Percentiles rank a stretch among this genome's conserved stretches.
Conservation (phyloP, 2,797 vertebrate species). For the Meda fulgida region DNA sequence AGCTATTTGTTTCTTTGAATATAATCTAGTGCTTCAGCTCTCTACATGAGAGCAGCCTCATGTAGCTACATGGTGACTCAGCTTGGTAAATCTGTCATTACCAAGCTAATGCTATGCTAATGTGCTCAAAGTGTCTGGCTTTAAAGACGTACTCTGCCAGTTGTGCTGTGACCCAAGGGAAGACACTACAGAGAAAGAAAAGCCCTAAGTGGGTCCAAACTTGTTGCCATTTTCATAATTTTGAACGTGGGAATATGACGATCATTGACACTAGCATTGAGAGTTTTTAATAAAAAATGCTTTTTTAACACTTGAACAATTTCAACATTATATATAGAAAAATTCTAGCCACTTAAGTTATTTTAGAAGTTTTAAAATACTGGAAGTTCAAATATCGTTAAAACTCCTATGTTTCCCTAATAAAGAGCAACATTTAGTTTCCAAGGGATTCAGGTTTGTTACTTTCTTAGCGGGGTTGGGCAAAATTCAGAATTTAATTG, state of each 20-base stretch:
- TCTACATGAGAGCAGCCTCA: conserved; percentile 70
- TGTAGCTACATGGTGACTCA: conserved; percentile 84
- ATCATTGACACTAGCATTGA: neutral
- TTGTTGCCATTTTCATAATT: neutral
- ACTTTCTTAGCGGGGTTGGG: neutral
- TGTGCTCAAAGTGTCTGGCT: conserved; percentile 77
- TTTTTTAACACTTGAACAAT: neutral
- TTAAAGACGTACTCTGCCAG: conserved; percentile 76
- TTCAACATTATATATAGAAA: neutral
- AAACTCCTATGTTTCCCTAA: neutral
- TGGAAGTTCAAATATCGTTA: neutral
- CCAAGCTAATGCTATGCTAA: conserved; percentile 73
- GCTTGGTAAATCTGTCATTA: conserved; percentile 85
- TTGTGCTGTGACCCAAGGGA: conserved; percentile 73
- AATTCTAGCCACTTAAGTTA: neutral
- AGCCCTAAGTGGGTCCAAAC: conserved; percentile 2
- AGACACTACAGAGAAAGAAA: neutral
- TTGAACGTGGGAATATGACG: neutral
- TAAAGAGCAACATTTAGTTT: neutral
- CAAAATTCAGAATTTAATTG: neutral
- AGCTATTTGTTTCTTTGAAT: conserved; percentile 71
- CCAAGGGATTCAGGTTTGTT: neutral
- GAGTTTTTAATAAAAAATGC: neutral
- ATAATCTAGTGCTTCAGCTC: conserved; percentile 79
- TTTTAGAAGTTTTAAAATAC: neutral